A percentile compares a stretch with the other conserved stretches of the same genome.
These are phyloP conservation scores for Girardinus metallicus DNA, from an alignment of 2,797 vertebrate genomes.

Conservation along the genomic window DNA sequence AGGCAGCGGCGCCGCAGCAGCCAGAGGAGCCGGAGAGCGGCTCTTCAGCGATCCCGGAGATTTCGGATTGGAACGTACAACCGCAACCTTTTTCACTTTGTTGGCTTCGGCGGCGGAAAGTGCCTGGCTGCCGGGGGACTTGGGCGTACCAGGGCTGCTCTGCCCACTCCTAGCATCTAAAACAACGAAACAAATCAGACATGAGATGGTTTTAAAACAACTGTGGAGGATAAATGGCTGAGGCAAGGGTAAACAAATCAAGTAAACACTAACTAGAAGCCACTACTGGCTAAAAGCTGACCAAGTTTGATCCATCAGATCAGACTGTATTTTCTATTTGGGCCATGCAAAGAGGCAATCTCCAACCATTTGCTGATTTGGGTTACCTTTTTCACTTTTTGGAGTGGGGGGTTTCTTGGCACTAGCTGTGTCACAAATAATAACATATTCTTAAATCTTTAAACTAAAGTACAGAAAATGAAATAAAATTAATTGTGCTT, in stretches of 20 bases:
- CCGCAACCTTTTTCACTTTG: constrained; percentile 93
- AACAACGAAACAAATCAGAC: constrained; percentile 32
- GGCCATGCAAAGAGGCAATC: constrained; percentile 18
- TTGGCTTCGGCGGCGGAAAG: constrained; percentile 85
- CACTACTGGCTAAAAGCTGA: constrained; percentile 34
- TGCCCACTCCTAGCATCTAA: constrained; percentile 90
- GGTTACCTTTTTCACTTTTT: constrained; percentile 75
- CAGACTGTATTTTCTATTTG: constrained; percentile 25
- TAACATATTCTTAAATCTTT: constrained; percentile 36
- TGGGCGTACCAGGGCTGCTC: constrained; percentile 92
- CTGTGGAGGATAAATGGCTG: neutral
- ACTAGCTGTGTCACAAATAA: constrained; percentile 75
- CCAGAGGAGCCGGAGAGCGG: constrained; percentile 83
- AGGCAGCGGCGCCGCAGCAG: constrained; percentile 80
- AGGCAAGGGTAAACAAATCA: neutral
- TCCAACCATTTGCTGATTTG: constrained; percentile 1
- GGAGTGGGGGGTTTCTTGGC: constrained; percentile 69
- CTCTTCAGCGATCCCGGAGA: constrained; percentile 91
- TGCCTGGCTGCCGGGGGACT: constrained; percentile 89
- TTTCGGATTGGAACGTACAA: constrained; percentile 94
- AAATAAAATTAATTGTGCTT: neutral
- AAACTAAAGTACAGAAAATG: constrained; percentile 16
- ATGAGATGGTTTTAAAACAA: neutral
- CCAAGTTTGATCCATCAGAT: constrained; percentile 54
- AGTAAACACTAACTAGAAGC: neutral